Conservation (phyloP, 2,113 vertebrate species). For the Paradisaea rubra region DNA sequence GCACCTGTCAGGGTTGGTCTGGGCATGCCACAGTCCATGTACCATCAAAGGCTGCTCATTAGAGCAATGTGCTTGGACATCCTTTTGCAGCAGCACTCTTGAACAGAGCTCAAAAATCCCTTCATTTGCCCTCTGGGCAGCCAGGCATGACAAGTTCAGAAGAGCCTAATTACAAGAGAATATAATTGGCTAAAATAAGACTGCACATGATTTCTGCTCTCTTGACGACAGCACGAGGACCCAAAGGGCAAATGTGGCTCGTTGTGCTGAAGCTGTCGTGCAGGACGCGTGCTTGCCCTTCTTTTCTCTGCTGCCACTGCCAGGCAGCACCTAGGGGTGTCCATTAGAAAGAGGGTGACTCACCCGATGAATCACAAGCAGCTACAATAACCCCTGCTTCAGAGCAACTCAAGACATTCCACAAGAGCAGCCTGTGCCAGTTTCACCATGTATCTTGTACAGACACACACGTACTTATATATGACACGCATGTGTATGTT, state of each 20-base stretch:
- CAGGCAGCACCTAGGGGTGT: neutral
- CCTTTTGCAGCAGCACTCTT: neutral
- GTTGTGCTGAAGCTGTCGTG: neutral
- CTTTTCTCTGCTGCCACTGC: neutral
- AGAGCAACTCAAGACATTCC: neutral
- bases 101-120: neutral
- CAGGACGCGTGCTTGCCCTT: neutral
- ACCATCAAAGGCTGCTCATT: neutral
- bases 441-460: neutral
- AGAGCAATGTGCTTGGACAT: neutral
- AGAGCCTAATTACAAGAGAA: conserved; percentile 26
- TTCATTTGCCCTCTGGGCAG: neutral
- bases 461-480: neutral
- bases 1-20: neutral
- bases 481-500: rapidly evolving
- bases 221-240: neutral
- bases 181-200: conserved; percentile 14
- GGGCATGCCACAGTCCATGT: neutral
- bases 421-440: neutral
- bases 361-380: neutral
- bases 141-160: neutral
- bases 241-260: neutral
- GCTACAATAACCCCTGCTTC: neutral
- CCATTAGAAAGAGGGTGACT: neutral
- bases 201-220: conserved; percentile 19